Evolutionary conservation across 2,113 vertebrate species (phyloP), one percentile per base, ranked within the genome.

Genomic region (Electrona antarctica): DNA sequence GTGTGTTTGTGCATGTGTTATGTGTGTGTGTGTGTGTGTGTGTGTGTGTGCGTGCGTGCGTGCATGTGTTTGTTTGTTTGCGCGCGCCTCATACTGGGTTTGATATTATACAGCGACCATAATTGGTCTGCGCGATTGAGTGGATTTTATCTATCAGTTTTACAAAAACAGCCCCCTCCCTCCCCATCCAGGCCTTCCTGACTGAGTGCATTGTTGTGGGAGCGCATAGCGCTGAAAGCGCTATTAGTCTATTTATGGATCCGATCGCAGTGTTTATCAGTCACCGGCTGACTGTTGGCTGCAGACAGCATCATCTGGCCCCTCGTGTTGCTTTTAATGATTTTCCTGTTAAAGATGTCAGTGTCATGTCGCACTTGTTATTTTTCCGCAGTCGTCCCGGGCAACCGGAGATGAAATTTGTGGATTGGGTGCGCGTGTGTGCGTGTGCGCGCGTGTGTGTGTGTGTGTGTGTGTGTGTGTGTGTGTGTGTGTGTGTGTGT

Each of bases 321-420:
- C 78, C 83, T 86, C 76, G 28, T 90, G 83, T 92, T 88, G 78
- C 83, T 78, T 85, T 86, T 88, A 89, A 90, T 90, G 87, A 88
- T 86, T 85, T 87, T 87, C 79, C 73, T 86, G 84, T 91, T 88
- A 85, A 88, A 89, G 82, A 89, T 87, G 85, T 89, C 83, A 86
- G 73, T 80, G 80, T 91, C 85, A 81, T 84, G 76, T 87, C 70
- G 74, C 81, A 79, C 71, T 80, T 89, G 77, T 88, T 64, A 55
- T 88, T 83, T 88, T 89, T 80, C 59, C 71, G 10, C 73, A 62
- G 81, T 89, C 69, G 69, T 84, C 87, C 71, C 62, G 69, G 33
- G 79, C 76, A 87, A 82, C 85, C 62, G 11, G 33, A 60, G 45
- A 80, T 67, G 71, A 46, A 83, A 80, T 50, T 2, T 64, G 60